A percentile compares a stretch with the other conserved stretches of the same genome.
These are phyloP conservation scores for Mizuhopecten yessoensis DNA, from an alignment of 1,140 invertebrate species.

Conservation along the genomic window DNA sequence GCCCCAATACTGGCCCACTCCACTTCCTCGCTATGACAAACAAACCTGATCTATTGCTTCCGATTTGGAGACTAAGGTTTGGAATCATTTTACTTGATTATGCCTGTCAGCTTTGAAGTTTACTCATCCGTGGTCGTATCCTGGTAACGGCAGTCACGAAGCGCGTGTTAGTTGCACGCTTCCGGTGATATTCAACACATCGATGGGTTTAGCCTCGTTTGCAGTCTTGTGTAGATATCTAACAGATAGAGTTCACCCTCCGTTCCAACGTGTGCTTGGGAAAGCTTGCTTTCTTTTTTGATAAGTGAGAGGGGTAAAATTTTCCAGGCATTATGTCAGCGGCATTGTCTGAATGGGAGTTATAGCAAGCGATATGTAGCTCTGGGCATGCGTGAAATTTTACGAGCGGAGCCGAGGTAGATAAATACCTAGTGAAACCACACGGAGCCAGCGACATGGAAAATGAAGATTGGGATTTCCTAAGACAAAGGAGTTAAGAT, in stretches of 20 bases:
- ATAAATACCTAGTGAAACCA: constrained; percentile 1
- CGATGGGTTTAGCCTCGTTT: constrained; percentile 23
- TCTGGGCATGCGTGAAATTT: constrained; percentile 32
- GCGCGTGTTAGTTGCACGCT: constrained; percentile 36
- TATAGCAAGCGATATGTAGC: neutral
- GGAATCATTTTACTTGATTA: constrained; percentile 39
- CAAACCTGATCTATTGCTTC: constrained; percentile 21
- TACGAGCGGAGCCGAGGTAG: constrained; percentile 29
- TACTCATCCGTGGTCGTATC: neutral
- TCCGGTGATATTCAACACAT: constrained; percentile 38
- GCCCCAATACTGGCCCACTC: neutral
- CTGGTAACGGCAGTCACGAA: constrained; percentile 31
- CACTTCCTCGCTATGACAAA: constrained; percentile 30
- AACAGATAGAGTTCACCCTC: neutral
- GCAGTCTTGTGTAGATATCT: neutral
- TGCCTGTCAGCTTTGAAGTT: constrained; percentile 17
- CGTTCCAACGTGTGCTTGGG: constrained; percentile 22
- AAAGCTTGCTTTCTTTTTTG: constrained; percentile 10
- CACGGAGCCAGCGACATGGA: constrained; percentile 11
- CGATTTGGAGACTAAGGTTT: constrained; percentile 38
- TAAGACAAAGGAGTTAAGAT: constrained; percentile 14
- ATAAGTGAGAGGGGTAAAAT: constrained; percentile 33
- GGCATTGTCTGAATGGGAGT: neutral
- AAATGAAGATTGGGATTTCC: constrained; percentile 11
- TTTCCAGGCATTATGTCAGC: neutral